phyloP scores from a whole-genome alignment of 2,888 invertebrate species.

The Campoplex capitator region DNA sequence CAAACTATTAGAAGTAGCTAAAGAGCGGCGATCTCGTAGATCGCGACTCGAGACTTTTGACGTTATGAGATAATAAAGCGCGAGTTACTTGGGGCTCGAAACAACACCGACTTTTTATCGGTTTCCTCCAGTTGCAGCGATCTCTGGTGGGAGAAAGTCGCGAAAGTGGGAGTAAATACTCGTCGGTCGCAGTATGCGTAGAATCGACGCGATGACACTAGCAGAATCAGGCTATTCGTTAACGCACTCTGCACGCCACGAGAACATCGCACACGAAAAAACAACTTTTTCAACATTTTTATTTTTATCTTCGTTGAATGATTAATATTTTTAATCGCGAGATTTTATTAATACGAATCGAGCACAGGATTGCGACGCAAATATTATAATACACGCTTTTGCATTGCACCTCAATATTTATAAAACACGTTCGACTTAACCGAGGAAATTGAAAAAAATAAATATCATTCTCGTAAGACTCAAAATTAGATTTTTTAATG shows the following conservation, averaged over 20 bases:
- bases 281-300: conserved; percentile 6
- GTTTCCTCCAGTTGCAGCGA: conserved; percentile 37
- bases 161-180: conserved; percentile 45
- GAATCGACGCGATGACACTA: conserved; percentile 43
- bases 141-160: conserved; percentile 70
- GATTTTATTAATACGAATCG: too few species aligned
- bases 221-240: conserved; percentile 30
- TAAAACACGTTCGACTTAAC: neutral
- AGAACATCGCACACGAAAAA: neutral
- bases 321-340: neutral
- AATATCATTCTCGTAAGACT: neutral
- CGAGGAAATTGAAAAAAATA: neutral
- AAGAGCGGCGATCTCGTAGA: neutral
- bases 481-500: neutral
- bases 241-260: conserved; percentile 6
- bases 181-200: conserved; percentile 29
- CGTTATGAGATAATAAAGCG: conserved; percentile 35
- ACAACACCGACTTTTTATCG: conserved; percentile 76
- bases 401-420: too few species aligned
- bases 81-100: conserved; percentile 63
- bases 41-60: neutral
- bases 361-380: too few species aligned
- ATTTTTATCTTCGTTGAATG: neutral
- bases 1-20: neutral
- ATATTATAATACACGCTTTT: too few species aligned